Base-by-base conservation (phyloP, 2,797 vertebrate genomes). In the Mus caroli region DNA sequence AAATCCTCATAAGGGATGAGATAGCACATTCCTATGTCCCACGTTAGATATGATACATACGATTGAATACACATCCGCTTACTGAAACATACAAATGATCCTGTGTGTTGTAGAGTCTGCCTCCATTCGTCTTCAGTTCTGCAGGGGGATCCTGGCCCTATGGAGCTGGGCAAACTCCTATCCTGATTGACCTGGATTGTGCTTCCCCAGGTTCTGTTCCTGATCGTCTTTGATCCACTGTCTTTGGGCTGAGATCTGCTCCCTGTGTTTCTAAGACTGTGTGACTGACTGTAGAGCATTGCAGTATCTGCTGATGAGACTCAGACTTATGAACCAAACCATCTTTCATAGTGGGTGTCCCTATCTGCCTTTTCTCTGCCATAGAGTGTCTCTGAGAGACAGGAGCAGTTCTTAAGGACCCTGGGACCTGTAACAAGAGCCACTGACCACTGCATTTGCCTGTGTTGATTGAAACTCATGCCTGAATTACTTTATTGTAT, bases 71-170 rank as follows among this genome's bases (percentile, higher is more conserved):
- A 46, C 50, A 34, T 40, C 15, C 19, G 67, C 86, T 78, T 78
- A 73, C 9, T 64, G 56, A 84, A 58, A 87, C 6, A 9, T 11
- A 24, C 11, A 31, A 14, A 46, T 10, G 24, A 17, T 0, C 0
- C 10, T 0, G 0, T 11, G n/a, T 26, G 31, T 1, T 54, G 22
- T 50, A 37, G 28, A 12, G 14, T 24, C 22, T 6, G 20, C 19
- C 43, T 54, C 12, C 20, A 9, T 71, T 15, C 52, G 22, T 76
- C 3, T 15, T 77, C 26, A 34, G 46, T 82, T 62, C 50, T 46
- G 26, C 50, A 24, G 10, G 19, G 58, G 40, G 14, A 15, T 17
- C 34, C 0, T 3, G 54, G 40, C 17, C 0, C n/a, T 60, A 2
- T 17, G 31, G 14, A 6, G n/a, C 5, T 26, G 62, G 10, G 62